A percentile compares a stretch with the other conserved stretches of the same genome.
These are phyloP conservation scores for Drosophila borealis DNA, from an alignment of 2,888 invertebrate species.

Conservation along the genomic window DNA sequence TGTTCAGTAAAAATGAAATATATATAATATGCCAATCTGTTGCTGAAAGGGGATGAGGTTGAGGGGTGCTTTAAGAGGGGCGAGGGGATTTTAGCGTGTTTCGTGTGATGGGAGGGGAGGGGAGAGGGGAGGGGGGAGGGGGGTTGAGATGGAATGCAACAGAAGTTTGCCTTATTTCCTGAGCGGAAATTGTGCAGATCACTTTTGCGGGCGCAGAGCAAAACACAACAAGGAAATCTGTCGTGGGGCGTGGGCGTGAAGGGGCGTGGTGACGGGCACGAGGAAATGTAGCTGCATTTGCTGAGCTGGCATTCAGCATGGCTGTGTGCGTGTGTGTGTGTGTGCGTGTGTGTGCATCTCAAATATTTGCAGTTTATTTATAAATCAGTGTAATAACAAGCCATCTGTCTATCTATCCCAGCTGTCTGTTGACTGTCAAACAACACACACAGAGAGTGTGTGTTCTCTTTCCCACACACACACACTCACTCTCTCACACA, in stretches of 20 bases:
- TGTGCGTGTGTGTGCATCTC: constrained; percentile 37
- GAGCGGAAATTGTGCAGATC: constrained; percentile 62
- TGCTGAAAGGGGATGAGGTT: neutral
- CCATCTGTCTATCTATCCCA: constrained; percentile 61
- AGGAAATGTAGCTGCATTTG: constrained; percentile 17
- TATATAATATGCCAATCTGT: neutral
- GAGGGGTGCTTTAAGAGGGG: neutral
- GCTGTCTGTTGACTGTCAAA: constrained; percentile 65
- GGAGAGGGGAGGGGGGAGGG: neutral
- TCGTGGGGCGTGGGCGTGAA: neutral
- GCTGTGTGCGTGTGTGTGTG: neutral
- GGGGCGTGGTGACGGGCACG: neutral
- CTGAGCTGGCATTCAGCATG: constrained; percentile 24
- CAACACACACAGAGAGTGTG: constrained; percentile 17
- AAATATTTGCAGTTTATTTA: constrained; percentile 80
- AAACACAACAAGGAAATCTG: neutral
- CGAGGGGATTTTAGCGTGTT: neutral
- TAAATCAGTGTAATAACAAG: constrained; percentile 79
- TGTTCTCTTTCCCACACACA: constrained; percentile 1
- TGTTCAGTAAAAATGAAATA: constrained; percentile 9
- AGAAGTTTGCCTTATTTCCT: constrained; percentile 51
- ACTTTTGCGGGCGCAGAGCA: constrained; percentile 27
- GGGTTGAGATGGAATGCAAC: constrained; percentile 7
- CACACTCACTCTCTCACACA: neutral
- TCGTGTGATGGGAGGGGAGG: neutral